Conservation (phyloP, 2,888 invertebrate species). For the Disparrhopalites patrizii region DNA sequence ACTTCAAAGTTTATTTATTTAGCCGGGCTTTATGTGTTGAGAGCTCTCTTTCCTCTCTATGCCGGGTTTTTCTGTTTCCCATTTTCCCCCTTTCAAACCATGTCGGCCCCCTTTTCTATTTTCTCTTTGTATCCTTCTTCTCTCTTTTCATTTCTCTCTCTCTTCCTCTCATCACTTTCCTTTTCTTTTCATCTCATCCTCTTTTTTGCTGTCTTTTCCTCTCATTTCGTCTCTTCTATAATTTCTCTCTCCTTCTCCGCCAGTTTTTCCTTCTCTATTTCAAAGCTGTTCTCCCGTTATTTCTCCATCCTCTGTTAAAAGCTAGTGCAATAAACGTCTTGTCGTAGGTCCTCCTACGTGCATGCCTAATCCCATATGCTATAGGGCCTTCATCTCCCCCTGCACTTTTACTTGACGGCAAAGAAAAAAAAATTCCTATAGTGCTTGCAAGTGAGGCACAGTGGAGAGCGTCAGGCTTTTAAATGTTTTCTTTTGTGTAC, state of each 20-base stretch:
- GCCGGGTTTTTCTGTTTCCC: too few species aligned
- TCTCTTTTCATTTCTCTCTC: too few species aligned
- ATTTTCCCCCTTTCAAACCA: too few species aligned
- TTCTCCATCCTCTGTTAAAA: neutral
- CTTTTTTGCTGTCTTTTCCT: neutral
- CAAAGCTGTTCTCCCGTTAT: neutral
- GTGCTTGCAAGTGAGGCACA: too few species aligned
- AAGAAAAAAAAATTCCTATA: neutral
- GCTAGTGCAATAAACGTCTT: too few species aligned
- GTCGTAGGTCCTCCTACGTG: too few species aligned
- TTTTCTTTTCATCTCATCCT: neutral
- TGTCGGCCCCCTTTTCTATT: too few species aligned
- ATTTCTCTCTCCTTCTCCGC: neutral
- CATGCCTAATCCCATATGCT: too few species aligned
- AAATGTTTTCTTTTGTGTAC: too few species aligned
- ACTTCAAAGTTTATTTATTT: conserved; percentile 25
- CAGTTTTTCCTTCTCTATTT: too few species aligned
- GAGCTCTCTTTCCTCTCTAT: neutral
- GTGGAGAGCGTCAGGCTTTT: too few species aligned
- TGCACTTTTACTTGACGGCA: neutral
- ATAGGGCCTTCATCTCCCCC: neutral
- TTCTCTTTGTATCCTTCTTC: too few species aligned
- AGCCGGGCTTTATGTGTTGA: conserved; percentile 3
- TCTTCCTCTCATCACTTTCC: neutral
- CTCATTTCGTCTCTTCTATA: neutral